Percentiles rank a stretch among this genome's conserved stretches.
These are phyloP conservation scores for Gryllus bimaculatus DNA, from an alignment of 1,140 invertebrate genomes.

Conservation along the genomic window DNA sequence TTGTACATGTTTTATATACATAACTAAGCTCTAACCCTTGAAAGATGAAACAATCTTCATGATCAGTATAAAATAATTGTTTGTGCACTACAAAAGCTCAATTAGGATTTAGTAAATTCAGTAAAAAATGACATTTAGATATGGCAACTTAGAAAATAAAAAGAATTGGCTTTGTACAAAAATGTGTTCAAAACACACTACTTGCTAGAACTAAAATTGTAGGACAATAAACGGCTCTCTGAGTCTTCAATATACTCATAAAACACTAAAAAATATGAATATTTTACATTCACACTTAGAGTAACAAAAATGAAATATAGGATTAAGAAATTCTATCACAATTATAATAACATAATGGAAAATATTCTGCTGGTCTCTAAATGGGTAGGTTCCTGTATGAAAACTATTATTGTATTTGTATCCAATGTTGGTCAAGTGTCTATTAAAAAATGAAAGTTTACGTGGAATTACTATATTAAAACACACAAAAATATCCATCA, in stretches of 20 bases:
- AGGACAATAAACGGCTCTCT: slow-evolving; percentile 12
- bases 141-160: slow-evolving; percentile 17
- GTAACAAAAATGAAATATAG: slow-evolving; percentile 11
- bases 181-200: slow-evolving; percentile 17
- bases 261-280: slow-evolving; percentile 17
- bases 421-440: slow-evolving; percentile 15
- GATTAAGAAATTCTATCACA: slow-evolving; percentile 7
- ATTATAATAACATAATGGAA: slow-evolving; percentile 15
- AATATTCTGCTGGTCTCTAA: slow-evolving; percentile 12
- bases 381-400: slow-evolving; percentile 8
- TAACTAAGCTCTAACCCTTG: background rate
- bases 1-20: background rate
- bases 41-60: background rate
- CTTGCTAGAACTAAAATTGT: slow-evolving; percentile 15
- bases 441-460: slow-evolving; percentile 6
- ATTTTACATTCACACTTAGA: slow-evolving; percentile 16
- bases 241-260: slow-evolving; percentile 9
- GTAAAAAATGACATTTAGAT: slow-evolving; percentile 10
- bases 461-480: slow-evolving; percentile 7
- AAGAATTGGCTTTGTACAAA: slow-evolving; percentile 16
- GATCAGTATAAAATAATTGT: slow-evolving; percentile 6
- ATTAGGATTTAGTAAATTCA: slow-evolving; percentile 1
- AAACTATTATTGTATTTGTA: background rate
- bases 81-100: background rate
- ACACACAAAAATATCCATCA: background rate